phyloP scores from a whole-genome alignment of 2,113 vertebrate genomes.

The Phainopepla nitens region DNA sequence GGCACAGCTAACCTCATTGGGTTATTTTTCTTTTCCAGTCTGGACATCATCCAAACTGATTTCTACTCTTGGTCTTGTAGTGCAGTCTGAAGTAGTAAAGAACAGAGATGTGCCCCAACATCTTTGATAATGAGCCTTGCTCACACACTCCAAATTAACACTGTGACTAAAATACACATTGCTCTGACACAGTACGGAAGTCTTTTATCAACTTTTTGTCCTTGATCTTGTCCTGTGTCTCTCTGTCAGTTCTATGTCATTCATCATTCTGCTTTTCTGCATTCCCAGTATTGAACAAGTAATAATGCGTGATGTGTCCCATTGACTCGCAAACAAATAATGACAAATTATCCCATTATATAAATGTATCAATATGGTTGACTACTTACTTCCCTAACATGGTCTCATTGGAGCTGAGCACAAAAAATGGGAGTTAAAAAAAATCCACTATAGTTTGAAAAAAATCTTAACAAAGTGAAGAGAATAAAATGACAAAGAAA shows the following conservation, averaged over 20 bases:
- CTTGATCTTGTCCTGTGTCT: not conserved
- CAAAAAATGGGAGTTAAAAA: not conserved
- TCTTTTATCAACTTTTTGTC: not conserved
- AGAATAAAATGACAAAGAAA: not conserved
- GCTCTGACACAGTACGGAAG: not conserved
- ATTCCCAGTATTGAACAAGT: not conserved
- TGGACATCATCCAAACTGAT: not conserved
- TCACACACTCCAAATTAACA: not conserved
- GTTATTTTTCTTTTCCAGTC: not conserved
- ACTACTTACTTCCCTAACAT: not conserved
- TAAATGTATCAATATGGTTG: not conserved
- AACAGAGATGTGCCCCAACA: not conserved
- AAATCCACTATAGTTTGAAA: not conserved
- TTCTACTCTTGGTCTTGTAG: not conserved
- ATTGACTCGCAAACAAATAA: constrained; percentile 24
- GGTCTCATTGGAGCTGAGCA: not conserved
- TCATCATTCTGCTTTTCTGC: not conserved
- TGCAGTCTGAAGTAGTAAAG: not conserved
- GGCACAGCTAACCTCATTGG: not conserved
- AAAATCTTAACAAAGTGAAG: not conserved
- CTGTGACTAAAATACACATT: not conserved
- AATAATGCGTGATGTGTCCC: not conserved
- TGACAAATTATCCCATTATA: not conserved
- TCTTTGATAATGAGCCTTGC: not conserved
- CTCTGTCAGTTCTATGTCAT: not conserved